These are phyloP conservation scores for Aspidiotus destructor DNA, from an alignment of 2,888 invertebrate genomes.

Conservation along the genomic window DNA sequence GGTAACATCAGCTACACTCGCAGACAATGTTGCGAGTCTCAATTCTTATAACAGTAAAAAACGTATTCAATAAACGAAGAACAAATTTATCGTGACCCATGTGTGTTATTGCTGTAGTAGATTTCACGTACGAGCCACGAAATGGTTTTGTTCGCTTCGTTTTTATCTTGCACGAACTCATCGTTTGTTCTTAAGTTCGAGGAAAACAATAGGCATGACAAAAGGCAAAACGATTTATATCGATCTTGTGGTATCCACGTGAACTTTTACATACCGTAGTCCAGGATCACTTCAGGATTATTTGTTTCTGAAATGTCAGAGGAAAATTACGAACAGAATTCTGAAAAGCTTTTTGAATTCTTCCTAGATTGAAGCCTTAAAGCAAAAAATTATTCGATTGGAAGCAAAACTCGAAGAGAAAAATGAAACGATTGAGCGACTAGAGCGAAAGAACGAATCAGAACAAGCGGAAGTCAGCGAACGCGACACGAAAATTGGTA, in stretches of 20 bases:
- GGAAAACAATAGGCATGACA: background rate
- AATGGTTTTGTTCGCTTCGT: slow-evolving; percentile 2
- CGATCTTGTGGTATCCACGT: background rate
- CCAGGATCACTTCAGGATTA: slow-evolving; percentile 1
- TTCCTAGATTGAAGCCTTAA: too few species aligned
- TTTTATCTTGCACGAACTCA: slow-evolving; percentile 1
- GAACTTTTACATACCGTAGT: slow-evolving; percentile 1
- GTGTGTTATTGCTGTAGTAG: too few species aligned
- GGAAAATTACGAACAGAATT: too few species aligned
- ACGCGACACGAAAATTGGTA: background rate
- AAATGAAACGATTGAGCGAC: too few species aligned
- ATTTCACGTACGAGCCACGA: too few species aligned
- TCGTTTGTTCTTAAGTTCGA: background rate
- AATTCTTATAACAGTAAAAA: too few species aligned
- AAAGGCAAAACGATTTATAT: background rate
- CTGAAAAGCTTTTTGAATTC: background rate
- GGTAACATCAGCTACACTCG: too few species aligned
- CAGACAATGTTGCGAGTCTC: too few species aligned
- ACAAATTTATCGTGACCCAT: too few species aligned
- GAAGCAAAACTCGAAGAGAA: too few species aligned
- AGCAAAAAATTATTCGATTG: too few species aligned
- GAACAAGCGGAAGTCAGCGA: background rate
- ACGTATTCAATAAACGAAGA: too few species aligned
- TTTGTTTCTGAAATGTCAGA: background rate
- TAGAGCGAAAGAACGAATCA: background rate